Evolutionary conservation across 2,113 vertebrate genomes (phyloP).

Genomic region (Oncorhynchus kisutch): DNA sequence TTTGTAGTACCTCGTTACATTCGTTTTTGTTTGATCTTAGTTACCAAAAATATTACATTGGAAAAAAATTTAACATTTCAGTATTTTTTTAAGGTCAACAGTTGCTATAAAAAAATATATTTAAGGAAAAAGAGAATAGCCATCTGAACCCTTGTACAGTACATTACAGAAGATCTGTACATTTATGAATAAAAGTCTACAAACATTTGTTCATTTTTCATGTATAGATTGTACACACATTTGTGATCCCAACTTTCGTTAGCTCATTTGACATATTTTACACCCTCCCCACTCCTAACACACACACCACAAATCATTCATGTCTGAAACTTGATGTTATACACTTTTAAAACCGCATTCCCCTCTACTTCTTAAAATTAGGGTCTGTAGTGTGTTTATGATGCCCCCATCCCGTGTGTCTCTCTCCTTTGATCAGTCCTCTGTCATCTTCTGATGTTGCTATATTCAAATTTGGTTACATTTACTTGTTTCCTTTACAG

Average conservation of each 20-base stretch:
- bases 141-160: conserved; percentile 24
- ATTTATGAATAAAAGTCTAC: conserved; percentile 35
- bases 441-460: conserved; percentile 60
- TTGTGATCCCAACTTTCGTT: conserved; percentile 54
- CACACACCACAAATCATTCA: conserved; percentile 14
- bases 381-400: conserved; percentile 54
- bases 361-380: conserved; percentile 66
- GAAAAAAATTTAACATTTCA: background rate
- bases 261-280: conserved; percentile 53
- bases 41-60: background rate
- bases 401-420: conserved; percentile 52
- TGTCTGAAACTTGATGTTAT: conserved; percentile 34
- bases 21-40: conserved; percentile 2
- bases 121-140: background rate
- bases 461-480: conserved; percentile 70
- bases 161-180: conserved; percentile 34
- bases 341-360: conserved; percentile 46
- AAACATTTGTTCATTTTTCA: conserved; percentile 7
- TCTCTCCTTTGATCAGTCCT: conserved; percentile 65
- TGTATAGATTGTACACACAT: conserved; percentile 24
- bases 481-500: conserved; percentile 69
- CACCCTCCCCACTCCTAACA: background rate
- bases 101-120: conserved; percentile 4
- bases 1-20: conserved; percentile 3
- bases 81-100: conserved; percentile 7